phyloP scores from a whole-genome alignment of 1,140 invertebrate species.

The Zaprionus camerounensis region DNA sequence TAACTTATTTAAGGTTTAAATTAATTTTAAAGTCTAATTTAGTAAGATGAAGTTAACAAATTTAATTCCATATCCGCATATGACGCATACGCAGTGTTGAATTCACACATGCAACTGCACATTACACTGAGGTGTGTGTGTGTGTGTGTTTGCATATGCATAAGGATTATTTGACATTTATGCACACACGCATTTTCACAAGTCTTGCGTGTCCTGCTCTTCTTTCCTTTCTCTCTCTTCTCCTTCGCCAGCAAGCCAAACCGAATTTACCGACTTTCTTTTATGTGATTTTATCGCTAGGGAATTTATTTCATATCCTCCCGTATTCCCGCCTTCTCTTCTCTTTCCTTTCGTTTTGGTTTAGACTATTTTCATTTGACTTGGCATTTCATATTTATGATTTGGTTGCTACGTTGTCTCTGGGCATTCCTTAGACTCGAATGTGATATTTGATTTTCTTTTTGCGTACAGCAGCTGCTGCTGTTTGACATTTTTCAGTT shows the following conservation, averaged over 20 bases:
- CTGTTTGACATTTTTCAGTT: neutral
- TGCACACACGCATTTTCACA: neutral
- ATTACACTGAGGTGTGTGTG: neutral
- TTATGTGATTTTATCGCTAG: constrained; percentile 12
- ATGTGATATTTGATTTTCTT: constrained; percentile 28
- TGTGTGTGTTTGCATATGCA: neutral
- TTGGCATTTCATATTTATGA: constrained; percentile 31
- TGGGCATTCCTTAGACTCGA: constrained; percentile 9
- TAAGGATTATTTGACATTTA: constrained; percentile 1
- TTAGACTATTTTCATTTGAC: constrained; percentile 27
- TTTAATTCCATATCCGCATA: neutral
- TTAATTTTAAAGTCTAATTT: too few relatives aligned
- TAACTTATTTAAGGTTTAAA: too few relatives aligned
- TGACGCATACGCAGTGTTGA: constrained; percentile 36
- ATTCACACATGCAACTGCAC: neutral
- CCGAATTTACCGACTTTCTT: constrained; percentile 4
- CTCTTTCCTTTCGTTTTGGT: neutral
- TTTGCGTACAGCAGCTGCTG: neutral
- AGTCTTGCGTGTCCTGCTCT: neutral
- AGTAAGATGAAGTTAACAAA: neutral
- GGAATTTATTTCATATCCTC: constrained; percentile 23
- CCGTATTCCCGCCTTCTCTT: too few relatives aligned
- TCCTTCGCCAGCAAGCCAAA: neutral
- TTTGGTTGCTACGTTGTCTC: constrained; percentile 14
- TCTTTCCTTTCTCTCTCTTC: neutral